Percentiles rank a stretch among this genome's conserved stretches.
These are phyloP conservation scores for Cenopis cana DNA, from an alignment of 2,888 invertebrate genomes.

Conservation along the genomic window DNA sequence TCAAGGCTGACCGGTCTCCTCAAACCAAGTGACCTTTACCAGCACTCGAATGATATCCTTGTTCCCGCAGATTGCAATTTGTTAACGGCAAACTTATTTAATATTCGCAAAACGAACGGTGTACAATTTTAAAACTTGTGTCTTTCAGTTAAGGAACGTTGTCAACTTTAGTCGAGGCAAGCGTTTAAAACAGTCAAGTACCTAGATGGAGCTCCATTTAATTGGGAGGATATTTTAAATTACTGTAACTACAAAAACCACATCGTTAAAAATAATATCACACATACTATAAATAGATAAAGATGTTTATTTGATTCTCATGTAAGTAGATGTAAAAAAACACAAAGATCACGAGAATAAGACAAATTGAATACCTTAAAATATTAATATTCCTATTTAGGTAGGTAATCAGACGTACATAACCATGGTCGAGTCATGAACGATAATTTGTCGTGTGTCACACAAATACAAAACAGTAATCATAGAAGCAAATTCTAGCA, in stretches of 20 bases:
- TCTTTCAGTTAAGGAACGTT: conserved; percentile 13
- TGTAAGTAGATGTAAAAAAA: not conserved
- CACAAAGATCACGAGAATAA: too few species aligned
- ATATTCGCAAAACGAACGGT: conserved; percentile 48
- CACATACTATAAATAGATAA: conserved; percentile 6
- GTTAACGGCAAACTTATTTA: conserved; percentile 64
- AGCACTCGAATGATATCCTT: conserved; percentile 78
- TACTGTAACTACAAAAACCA: conserved; percentile 26
- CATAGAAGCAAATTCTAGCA: not conserved
- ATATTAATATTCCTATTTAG: too few species aligned
- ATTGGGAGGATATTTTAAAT: conserved; percentile 35
- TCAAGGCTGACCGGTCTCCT: conserved; percentile 84
- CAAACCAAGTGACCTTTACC: conserved; percentile 80
- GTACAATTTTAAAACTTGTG: conserved; percentile 22
- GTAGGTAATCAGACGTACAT: not conserved
- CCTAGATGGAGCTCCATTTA: conserved; percentile 32
- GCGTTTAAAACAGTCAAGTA: conserved; percentile 16
- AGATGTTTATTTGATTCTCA: not conserved
- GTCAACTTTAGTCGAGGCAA: not conserved
- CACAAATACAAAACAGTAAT: conserved; percentile 6
- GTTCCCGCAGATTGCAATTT: conserved; percentile 72
- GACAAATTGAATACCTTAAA: too few species aligned
- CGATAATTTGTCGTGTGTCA: conserved; percentile 26
- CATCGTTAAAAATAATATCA: conserved; percentile 31
- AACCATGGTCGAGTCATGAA: not conserved